Evolutionary conservation across 2,888 invertebrate genomes (phyloP), one percentile per base, ranked within the genome.

Genomic region (Ectemnius cavifrons): DNA sequence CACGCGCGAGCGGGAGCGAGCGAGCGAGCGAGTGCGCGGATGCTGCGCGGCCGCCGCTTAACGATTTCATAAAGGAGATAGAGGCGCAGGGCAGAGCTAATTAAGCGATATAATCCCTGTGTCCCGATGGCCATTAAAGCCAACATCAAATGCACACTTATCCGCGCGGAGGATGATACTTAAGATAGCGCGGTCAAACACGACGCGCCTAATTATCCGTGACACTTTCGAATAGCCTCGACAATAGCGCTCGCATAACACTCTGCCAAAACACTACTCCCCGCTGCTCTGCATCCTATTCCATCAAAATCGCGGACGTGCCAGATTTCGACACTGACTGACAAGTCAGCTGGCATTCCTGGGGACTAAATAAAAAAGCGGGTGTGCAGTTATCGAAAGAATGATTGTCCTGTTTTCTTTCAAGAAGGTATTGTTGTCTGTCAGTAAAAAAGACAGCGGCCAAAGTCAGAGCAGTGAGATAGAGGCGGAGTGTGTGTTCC

Each of bases 41-140:
- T 37, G 37, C 37, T 8, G 37, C 37, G 37, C 37, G 37, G 37
- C 37, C 37, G 64, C 61, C 70, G 76, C 81, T 86, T 85, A 84
- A 86, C 86, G 85, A 87, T 88, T 87, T 87, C 86, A 86, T 85
- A 87, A 88, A 87, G 70, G 84, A 83, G 84, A 84, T 87, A 86
- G 69, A 71, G 74, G 69, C 63, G 56, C 60, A 77, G 78, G 79
- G 77, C 73, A 77, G 80, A 78, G 82, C 85, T 86, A 88, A 88
- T 88, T 86, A 87, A 87, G 86, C 79, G 86, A 87, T 85, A 82
- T 82, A 86, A 86, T 86, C 76, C 82, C 66, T 75, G 72, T 78
- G 67, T 80, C 75, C 62, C 72, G 72, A 73, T 73, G 77, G 70
- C 74, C 81, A 73, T 80, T 85, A 82, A 78, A 80, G 78, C 75